These are phyloP conservation scores for Gonatopus flavifemur DNA, from an alignment of 1,140 invertebrate genomes.

Conservation along the genomic window DNA sequence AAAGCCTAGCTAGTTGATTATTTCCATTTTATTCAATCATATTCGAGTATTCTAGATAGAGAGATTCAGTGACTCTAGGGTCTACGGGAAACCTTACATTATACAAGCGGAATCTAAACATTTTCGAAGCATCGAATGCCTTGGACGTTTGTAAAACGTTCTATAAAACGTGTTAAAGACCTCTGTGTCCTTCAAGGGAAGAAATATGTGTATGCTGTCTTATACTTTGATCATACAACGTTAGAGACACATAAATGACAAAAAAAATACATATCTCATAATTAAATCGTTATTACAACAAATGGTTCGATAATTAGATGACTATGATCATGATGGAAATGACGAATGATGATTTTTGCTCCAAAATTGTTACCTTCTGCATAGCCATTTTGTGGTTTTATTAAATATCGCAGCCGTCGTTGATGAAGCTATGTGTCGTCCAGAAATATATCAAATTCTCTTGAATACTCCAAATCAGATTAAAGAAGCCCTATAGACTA, in stretches of 20 bases:
- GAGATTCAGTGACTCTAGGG: too few species aligned
- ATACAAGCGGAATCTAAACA: too few species aligned
- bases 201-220: background rate
- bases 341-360: too few species aligned
- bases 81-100: too few species aligned
- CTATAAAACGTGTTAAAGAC: too few species aligned
- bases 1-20: too few species aligned
- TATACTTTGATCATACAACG: background rate
- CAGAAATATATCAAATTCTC: slow-evolving; percentile 36
- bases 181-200: too few species aligned
- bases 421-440: slow-evolving; percentile 38
- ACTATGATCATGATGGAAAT: slow-evolving; percentile 22
- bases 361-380: slow-evolving; percentile 53
- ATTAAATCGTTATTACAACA: slow-evolving; percentile 24
- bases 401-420: slow-evolving; percentile 35
- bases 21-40: too few species aligned
- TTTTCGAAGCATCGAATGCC: too few species aligned
- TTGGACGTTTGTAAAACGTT: too few species aligned
- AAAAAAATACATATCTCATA: slow-evolving; percentile 5
- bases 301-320: slow-evolving; percentile 29
- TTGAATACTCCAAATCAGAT: slow-evolving; percentile 40
- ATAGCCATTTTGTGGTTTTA: slow-evolving; percentile 41
- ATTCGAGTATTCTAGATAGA: too few species aligned
- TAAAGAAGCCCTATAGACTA: slow-evolving; percentile 45
- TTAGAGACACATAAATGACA: slow-evolving; percentile 2